Base-by-base conservation (phyloP, 2,797 vertebrate species). In the Euthynnus affinis region DNA sequence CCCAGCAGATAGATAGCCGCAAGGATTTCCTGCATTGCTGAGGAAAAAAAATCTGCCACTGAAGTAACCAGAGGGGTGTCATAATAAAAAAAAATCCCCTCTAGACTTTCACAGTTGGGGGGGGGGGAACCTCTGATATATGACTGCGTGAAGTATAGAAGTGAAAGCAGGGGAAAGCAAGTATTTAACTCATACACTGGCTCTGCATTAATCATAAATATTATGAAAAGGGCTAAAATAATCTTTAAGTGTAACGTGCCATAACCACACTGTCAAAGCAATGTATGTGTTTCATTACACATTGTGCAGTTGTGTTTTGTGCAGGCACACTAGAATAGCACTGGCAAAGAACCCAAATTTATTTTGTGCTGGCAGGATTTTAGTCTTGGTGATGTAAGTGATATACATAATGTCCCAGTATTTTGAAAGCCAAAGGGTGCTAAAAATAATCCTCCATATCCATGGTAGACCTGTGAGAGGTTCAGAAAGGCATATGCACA, bases 271-370 rank as follows among this genome's bases (percentile, higher is more conserved):
- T 81, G 80, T 89, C 87, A 86, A 76, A 78, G 59, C 82, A 88
- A 86, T 64, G 70, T 65, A 85, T 86, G 86, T 61, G 52, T 88
- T 89, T 87, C 74, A 88, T 87, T 89, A 75, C 77, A 80, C 37
- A 27, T 14, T 68, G 83, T 57, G 55, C 56, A 56, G 42, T 67
- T 62, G 76, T 17, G 66, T 66, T 87, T 68, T 52, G 59, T 69
- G 65, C 12, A 18, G 66, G 69, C 56, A 51, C 25, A 44, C 32
- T 34, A 58, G 44, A 81, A 75, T 51, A 70, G 25, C 1, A 17
- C 42, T 79, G 80, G 76, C 62, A 76, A 66, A 32, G 72, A 65
- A 77, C 55, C 55, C 25, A 71, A 3, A 80, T 86, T 71, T 75
- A 61, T 74, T 85, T 82, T 73, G 23, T 52, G 34, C 77, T 68